Conservation (phyloP, 1,140 invertebrate genomes). For the Thaumetopoea pityocampa region DNA sequence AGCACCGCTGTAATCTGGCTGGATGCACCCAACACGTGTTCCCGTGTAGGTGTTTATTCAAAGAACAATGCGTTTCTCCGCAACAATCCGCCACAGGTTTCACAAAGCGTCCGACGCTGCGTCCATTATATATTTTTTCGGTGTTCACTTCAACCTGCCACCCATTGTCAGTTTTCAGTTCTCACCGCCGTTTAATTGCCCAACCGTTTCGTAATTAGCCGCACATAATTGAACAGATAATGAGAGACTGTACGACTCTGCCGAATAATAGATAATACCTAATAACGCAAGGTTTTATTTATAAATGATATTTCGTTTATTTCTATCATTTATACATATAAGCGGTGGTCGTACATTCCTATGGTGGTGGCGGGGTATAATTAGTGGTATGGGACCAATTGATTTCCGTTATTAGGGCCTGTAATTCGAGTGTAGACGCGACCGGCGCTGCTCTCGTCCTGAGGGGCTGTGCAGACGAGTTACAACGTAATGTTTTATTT, state of each 20-base stretch:
- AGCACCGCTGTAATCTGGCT: no score
- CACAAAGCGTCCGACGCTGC: constrained; percentile 21
- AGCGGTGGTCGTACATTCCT: constrained; percentile 25
- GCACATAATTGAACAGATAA: constrained; percentile 58
- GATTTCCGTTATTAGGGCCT: constrained; percentile 61
- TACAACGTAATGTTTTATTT: no score
- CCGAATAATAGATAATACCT: constrained; percentile 53
- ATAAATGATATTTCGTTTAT: constrained; percentile 29
- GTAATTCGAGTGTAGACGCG: constrained; percentile 45
- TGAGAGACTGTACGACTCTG: constrained; percentile 37
- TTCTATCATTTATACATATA: constrained; percentile 13
- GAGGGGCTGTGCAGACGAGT: no score
- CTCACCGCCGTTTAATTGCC: constrained; percentile 65
- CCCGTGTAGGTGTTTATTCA: constrained; percentile 6
- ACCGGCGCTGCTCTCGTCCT: constrained; percentile 37
- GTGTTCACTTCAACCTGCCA: constrained; percentile 33
- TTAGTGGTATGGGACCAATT: constrained; percentile 50
- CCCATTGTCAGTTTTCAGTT: constrained; percentile 62
- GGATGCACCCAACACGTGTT: no score
- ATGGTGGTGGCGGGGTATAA: constrained; percentile 24
- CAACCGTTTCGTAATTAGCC: constrained; percentile 58
- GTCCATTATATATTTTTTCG: constrained; percentile 26
- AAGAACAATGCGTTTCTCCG: constrained; percentile 27
- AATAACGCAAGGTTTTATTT: constrained; percentile 35
- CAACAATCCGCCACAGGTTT: constrained; percentile 20